A percentile compares a stretch with the other conserved stretches of the same genome.
Conservation (phyloP, 1,140 invertebrate genomes). For the Danaus melanippus region DNA sequence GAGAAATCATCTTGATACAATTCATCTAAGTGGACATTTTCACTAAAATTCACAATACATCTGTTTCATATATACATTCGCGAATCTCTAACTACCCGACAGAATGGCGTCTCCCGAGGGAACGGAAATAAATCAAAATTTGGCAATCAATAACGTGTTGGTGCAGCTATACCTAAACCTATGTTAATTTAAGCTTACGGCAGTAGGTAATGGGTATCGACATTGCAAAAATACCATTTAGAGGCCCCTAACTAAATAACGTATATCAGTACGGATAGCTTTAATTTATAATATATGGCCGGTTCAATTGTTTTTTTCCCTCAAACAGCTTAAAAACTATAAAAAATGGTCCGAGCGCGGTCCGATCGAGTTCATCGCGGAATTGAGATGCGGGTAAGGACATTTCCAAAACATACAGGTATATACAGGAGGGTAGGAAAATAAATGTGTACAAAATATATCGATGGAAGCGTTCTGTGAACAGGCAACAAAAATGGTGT, state of each 20-base stretch:
- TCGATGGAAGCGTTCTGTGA: slow-evolving; percentile 1
- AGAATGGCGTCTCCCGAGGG: too few relatives aligned
- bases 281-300: slow-evolving; percentile 24
- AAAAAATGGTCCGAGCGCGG: too few relatives aligned
- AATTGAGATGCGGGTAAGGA: slow-evolving; percentile 4
- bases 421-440: not conserved
- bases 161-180: too few relatives aligned
- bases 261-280: slow-evolving; percentile 24
- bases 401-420: not conserved
- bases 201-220: slow-evolving; percentile 27
- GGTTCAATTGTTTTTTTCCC: slow-evolving; percentile 25
- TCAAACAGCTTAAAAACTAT: slow-evolving; percentile 23
- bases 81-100: too few relatives aligned
- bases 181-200: slow-evolving; percentile 25
- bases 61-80: too few relatives aligned
- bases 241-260: slow-evolving; percentile 31
- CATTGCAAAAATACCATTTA: slow-evolving; percentile 32
- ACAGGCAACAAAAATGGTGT: not conserved
- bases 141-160: too few relatives aligned
- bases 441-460: slow-evolving; percentile 3
- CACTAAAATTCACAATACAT: too few relatives aligned
- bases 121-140: too few relatives aligned
- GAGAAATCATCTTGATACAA: too few relatives aligned
- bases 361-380: slow-evolving; percentile 15
- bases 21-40: too few relatives aligned